Base-by-base conservation (phyloP, 2,113 vertebrate genomes). In the Macquaria ambigua region DNA sequence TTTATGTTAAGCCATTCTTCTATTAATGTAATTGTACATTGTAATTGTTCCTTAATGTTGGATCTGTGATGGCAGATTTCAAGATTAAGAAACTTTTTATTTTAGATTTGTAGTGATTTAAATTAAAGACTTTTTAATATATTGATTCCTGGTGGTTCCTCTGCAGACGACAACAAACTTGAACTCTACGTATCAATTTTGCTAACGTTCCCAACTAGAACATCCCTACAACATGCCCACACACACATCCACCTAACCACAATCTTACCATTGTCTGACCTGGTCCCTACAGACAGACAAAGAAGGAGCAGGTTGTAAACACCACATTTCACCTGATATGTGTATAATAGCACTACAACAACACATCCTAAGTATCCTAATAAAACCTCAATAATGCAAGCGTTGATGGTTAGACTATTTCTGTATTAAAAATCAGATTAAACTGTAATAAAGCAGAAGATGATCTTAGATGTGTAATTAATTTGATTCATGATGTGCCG, bases 261-360 rank as follows among this genome's bases (percentile, higher is more conserved):
- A 81, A 79, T 96, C 97, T 98, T 97, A 98, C 97, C 97, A 96
- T 97, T 96, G 94, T 97, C 96, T 95, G 96, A 96, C 86, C 96
- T 94, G 95, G 96, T 95, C 94, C 96, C 97, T 97, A 97, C 94
- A 96, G 92, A 96, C 95, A 96, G 92, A 96, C 90, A 96, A 94
- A 95, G 77, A 91, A 84, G 86, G 83, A 82, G 80, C 84, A 87
- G 58, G 95, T 64, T 70, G 75, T 94, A 95, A 91, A 74, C 41
- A 55, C 71, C 53, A 90, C 21, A 71, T 52, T 74, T 61, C 23
- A 80, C 31, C 43, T 73, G 48, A 20, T 39, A 8, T 34, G 14
- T 25, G 28, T 62, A 28, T 28, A n/a, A 82, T 1, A 67, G 14
- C 31, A 76, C 37, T 10, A 21, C 58, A 10, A 55, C 1, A 66